Percentiles rank a stretch among this genome's conserved stretches.
These are phyloP conservation scores for Antigone vipio DNA, from an alignment of 2,113 vertebrate genomes.

Conservation along the genomic window DNA sequence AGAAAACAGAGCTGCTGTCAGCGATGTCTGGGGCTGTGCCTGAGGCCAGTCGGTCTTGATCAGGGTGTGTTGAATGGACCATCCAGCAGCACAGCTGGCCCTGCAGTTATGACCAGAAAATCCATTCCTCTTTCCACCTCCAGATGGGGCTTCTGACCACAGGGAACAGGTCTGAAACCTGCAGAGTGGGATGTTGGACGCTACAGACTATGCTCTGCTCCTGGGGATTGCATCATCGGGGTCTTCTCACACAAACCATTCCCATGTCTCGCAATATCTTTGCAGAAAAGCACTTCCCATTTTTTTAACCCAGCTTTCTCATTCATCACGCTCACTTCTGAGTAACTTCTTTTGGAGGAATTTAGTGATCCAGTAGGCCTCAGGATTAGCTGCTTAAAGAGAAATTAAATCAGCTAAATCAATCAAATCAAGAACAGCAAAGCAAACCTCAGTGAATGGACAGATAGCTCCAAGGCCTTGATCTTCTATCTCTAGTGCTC, in stretches of 20 bases:
- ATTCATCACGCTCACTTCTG: background rate
- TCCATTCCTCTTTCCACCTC: slow-evolving; percentile 28
- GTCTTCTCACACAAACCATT: background rate
- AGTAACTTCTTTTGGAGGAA: background rate
- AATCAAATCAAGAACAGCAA: background rate
- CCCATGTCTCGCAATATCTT: rapidly evolving
- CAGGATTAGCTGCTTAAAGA: background rate
- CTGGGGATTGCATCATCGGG: background rate
- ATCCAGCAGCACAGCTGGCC: background rate
- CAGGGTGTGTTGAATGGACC: background rate
- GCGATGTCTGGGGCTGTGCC: background rate
- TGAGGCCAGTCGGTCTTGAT: background rate
- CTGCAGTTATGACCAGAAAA: background rate
- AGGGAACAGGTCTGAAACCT: background rate
- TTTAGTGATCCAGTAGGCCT: background rate
- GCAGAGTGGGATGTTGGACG: background rate
- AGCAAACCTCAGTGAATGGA: background rate
- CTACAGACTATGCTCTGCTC: background rate
- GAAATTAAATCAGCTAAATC: background rate
- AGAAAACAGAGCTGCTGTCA: background rate
- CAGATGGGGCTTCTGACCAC: slow-evolving; percentile 45
- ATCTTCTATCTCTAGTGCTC: background rate
- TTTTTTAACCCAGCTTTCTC: background rate
- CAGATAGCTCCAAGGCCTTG: background rate
- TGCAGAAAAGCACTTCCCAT: background rate